Conservation (phyloP, 1,140 invertebrate genomes). For the Heliconius himera region DNA sequence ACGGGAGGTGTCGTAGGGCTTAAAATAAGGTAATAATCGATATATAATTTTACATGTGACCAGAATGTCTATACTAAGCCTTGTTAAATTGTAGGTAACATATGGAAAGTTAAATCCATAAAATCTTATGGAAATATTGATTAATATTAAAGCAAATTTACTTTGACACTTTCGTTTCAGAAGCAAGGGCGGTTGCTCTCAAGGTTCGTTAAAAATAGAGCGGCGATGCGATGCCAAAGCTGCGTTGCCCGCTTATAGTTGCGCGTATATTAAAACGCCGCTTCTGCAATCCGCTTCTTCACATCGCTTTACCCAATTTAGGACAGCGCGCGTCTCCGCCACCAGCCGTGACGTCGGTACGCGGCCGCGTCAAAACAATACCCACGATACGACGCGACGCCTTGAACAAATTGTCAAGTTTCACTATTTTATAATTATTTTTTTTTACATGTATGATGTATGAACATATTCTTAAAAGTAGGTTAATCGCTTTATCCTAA, state of each 20-base stretch:
- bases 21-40: slow-evolving; percentile 9
- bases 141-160: slow-evolving; percentile 37
- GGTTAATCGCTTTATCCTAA: not conserved
- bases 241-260: slow-evolving; percentile 69
- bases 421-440: not conserved
- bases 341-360: slow-evolving; percentile 35
- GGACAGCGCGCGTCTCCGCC: slow-evolving; percentile 47
- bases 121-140: not conserved
- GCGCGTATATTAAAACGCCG: slow-evolving; percentile 54
- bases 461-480: not conserved
- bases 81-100: not conserved
- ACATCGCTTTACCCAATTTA: slow-evolving; percentile 58
- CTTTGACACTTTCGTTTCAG: slow-evolving; percentile 63
- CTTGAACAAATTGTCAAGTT: slow-evolving; percentile 16
- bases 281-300: slow-evolving; percentile 49
- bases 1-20: not conserved
- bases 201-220: slow-evolving; percentile 80
- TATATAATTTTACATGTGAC: not conserved
- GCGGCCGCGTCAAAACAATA: slow-evolving; percentile 26
- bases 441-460: not conserved
- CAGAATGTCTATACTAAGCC: not conserved
- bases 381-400: not conserved
- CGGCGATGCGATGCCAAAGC: slow-evolving; percentile 73
- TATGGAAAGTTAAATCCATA: not conserved
- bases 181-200: slow-evolving; percentile 77